These are phyloP conservation scores for Sciurus carolinensis DNA, from an alignment of 2,797 vertebrate species.

Conservation along the genomic window DNA sequence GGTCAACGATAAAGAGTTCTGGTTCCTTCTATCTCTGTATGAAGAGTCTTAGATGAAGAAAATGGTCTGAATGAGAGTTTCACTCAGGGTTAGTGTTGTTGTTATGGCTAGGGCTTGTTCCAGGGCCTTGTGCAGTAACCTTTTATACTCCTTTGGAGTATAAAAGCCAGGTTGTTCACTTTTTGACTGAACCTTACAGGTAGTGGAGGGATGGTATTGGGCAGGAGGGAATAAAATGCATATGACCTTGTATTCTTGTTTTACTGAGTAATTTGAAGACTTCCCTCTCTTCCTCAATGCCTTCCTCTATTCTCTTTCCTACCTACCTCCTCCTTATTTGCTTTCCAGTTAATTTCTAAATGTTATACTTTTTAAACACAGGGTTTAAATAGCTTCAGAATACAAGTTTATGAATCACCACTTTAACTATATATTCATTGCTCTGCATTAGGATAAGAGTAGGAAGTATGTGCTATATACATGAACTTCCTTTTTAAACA, in stretches of 20 bases:
- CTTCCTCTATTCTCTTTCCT: not conserved
- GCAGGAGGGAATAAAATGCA: not conserved
- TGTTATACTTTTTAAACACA: not conserved
- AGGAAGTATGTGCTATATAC: not conserved
- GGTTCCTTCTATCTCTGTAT: not conserved
- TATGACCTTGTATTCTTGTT: not conserved
- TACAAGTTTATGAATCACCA: not conserved
- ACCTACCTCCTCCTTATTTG: no score
- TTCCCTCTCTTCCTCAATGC: not conserved
- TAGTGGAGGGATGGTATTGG: not conserved
- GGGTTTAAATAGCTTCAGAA: not conserved
- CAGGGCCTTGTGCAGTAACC: not conserved
- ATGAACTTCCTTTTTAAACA: no score
- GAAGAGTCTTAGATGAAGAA: not conserved
- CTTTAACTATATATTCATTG: not conserved
- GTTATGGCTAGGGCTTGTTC: not conserved
- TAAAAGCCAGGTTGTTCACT: not conserved
- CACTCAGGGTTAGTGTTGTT: not conserved
- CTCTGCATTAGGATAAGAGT: not conserved
- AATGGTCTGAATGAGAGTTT: not conserved
- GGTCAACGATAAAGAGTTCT: not conserved
- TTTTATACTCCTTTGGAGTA: not conserved
- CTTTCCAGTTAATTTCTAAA: not conserved
- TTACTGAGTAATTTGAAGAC: not conserved
- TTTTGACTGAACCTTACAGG: not conserved